These are phyloP conservation scores for Pseudomyrmex flavicornis DNA, from an alignment of 1,140 invertebrate species.

Conservation along the genomic window DNA sequence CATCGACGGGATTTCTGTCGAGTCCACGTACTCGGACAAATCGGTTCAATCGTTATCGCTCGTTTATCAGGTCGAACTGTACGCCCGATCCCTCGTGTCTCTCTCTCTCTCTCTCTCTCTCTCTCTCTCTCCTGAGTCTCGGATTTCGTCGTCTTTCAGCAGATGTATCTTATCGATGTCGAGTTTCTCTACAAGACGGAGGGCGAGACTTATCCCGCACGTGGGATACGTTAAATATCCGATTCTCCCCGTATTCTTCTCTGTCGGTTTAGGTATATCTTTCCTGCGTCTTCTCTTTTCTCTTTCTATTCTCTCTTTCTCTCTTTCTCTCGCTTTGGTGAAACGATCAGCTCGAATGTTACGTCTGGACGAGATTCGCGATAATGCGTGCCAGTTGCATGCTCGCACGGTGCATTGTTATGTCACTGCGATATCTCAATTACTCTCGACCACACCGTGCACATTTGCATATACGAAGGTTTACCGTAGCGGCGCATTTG, in stretches of 20 bases:
- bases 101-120: background rate
- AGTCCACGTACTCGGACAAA: conserved; percentile 54
- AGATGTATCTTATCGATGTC: conserved; percentile 65
- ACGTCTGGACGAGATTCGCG: conserved; percentile 60
- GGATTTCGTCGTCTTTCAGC: conserved; percentile 55
- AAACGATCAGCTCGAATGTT: conserved; percentile 42
- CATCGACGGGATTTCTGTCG: conserved; percentile 21
- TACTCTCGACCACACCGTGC: conserved; percentile 45
- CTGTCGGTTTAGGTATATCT: background rate
- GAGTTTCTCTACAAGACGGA: background rate
- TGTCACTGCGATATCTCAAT: conserved; percentile 73
- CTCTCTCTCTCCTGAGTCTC: background rate
- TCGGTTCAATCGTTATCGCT: conserved; percentile 61
- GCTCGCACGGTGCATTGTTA: conserved; percentile 65
- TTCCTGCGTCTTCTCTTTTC: background rate
- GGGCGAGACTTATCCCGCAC: background rate
- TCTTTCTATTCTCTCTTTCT: background rate
- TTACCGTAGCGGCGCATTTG: conserved; percentile 9
- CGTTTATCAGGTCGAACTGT: conserved; percentile 38
- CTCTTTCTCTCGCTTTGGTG: background rate
- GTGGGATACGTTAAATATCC: conserved; percentile 49
- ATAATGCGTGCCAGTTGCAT: conserved; percentile 69
- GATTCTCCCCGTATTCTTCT: conserved; percentile 8
- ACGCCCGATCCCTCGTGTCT: background rate
- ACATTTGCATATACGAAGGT: conserved; percentile 41